Evolutionary conservation across 1,140 invertebrate genomes (phyloP).

Genomic region (Bradynema listronoti): DNA sequence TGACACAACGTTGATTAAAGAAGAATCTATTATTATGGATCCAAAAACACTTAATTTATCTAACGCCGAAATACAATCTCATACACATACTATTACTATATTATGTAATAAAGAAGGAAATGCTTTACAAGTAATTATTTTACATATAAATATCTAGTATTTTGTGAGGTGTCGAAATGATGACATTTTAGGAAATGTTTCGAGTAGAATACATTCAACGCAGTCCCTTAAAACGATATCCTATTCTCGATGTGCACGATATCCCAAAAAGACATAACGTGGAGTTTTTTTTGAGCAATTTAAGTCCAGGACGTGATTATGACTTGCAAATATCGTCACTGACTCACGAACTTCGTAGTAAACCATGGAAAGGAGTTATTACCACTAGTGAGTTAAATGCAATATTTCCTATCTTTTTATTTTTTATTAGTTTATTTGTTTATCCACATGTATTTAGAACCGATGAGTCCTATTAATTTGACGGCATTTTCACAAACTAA

Average conservation of each 20-base stretch:
- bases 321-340: constrained; percentile 46
- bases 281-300: constrained; percentile 53
- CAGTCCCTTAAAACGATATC: constrained; percentile 48
- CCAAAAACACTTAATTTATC: constrained; percentile 46
- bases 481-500: too few relatives aligned
- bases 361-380: constrained; percentile 46
- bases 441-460: constrained; percentile 40
- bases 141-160: background rate
- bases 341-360: constrained; percentile 37
- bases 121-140: constrained; percentile 2
- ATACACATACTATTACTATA: constrained; percentile 46
- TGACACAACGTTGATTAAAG: constrained; percentile 46
- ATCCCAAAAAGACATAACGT: constrained; percentile 51
- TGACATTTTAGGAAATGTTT: constrained; percentile 45
- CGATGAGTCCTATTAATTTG: constrained; percentile 36
- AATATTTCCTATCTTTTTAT: background rate
- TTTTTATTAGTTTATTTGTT: background rate
- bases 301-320: constrained; percentile 52
- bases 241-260: constrained; percentile 52
- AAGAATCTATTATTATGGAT: constrained; percentile 53
- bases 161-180: background rate
- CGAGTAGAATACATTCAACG: constrained; percentile 34
- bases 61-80: constrained; percentile 26
- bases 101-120: constrained; percentile 39
- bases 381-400: constrained; percentile 46